phyloP scores from a whole-genome alignment of 2,888 invertebrate genomes.

The Acrobasis repandana region DNA sequence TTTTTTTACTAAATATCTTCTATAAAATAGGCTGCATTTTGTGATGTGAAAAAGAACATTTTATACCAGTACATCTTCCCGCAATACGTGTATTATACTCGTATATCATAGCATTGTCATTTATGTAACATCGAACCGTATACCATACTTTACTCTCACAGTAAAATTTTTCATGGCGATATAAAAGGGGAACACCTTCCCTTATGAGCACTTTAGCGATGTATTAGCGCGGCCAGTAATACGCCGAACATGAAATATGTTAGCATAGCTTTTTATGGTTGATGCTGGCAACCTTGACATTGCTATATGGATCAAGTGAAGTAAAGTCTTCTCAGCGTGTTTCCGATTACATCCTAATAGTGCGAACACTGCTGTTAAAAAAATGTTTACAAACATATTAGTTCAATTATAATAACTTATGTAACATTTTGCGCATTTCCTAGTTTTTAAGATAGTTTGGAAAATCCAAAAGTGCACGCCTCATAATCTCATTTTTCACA shows the following conservation, averaged over 20 bases:
- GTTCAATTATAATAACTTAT: too few relatives aligned
- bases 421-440: too few relatives aligned
- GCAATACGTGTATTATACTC: not conserved
- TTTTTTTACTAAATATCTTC: too few relatives aligned
- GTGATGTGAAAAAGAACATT: too few relatives aligned
- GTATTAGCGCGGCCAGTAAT: slow-evolving; percentile 31
- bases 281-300: not conserved
- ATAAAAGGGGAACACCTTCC: slow-evolving; percentile 34
- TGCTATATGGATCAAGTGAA: not conserved
- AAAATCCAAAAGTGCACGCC: too few relatives aligned
- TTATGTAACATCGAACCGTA: slow-evolving; percentile 26
- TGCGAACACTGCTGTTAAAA: too few relatives aligned
- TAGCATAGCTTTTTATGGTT: slow-evolving; percentile 10
- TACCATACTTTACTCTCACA: slow-evolving; percentile 28
- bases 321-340: too few relatives aligned
- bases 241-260: slow-evolving; percentile 29
- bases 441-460: too few relatives aligned
- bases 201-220: slow-evolving; percentile 34
- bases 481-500: too few relatives aligned
- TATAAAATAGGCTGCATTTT: too few relatives aligned
- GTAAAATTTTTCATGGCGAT: slow-evolving; percentile 38
- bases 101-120: slow-evolving; percentile 1
- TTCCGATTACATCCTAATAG: too few relatives aligned
- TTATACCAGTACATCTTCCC: not conserved
- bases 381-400: too few relatives aligned